These are phyloP conservation scores for Sphenopsis melanotis DNA, from an alignment of 2,797 vertebrate genomes.

Conservation along the genomic window DNA sequence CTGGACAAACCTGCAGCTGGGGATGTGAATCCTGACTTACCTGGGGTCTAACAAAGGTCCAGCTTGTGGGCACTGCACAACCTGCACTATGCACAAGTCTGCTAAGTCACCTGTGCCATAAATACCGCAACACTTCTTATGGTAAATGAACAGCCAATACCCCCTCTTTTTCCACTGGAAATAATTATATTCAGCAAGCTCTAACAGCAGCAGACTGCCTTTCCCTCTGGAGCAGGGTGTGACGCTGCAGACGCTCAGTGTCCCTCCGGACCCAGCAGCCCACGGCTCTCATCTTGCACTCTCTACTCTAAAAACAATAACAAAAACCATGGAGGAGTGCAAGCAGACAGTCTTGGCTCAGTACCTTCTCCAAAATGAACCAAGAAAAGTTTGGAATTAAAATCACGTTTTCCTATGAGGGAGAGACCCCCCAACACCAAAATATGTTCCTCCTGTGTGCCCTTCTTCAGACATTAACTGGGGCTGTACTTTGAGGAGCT, in stretches of 20 bases:
- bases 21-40: rapidly evolving
- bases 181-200: neutral
- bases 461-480: neutral
- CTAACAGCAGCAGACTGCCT: neutral
- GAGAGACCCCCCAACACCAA: neutral
- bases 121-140: neutral
- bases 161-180: neutral
- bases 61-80: neutral
- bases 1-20: too few relatives aligned
- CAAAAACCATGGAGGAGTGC: neutral
- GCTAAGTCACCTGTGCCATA: neutral
- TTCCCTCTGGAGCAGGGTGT: neutral
- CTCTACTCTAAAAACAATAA: neutral
- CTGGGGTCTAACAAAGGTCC: neutral
- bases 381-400: neutral
- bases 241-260: neutral
- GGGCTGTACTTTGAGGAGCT: neutral
- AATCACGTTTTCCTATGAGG: neutral
- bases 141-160: neutral
- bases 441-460: neutral
- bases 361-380: neutral
- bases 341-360: neutral
- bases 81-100: neutral
- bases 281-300: neutral
- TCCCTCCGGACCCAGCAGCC: neutral